Percentiles rank a stretch among this genome's conserved stretches.
These are phyloP conservation scores for Arge pagana DNA, from an alignment of 2,888 invertebrate species.

Conservation along the genomic window DNA sequence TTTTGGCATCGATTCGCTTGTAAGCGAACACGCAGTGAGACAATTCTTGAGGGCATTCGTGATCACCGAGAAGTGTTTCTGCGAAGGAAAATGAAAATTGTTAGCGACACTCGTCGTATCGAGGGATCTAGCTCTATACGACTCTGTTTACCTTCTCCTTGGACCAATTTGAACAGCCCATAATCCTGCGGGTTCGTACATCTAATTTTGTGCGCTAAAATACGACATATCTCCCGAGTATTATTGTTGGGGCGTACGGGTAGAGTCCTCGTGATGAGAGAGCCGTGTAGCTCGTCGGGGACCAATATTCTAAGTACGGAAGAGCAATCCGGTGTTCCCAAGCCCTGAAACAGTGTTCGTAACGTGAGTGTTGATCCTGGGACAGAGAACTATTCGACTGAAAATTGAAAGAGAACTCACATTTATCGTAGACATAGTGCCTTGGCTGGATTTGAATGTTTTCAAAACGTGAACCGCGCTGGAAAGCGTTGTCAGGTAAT, in stretches of 20 bases:
- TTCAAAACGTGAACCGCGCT: constrained; percentile 90
- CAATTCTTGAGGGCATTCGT: constrained; percentile 89
- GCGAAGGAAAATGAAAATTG: constrained; percentile 51
- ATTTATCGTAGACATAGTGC: constrained; percentile 54
- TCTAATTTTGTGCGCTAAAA: constrained; percentile 92
- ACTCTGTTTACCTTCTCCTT: constrained; percentile 76
- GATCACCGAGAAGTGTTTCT: constrained; percentile 89
- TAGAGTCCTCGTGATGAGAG: constrained; percentile 87
- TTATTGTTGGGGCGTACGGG: constrained; percentile 94
- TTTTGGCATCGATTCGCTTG: constrained; percentile 94
- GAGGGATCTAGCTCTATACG: not conserved
- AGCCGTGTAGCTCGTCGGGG: constrained; percentile 92
- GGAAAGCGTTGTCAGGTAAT: constrained; percentile 91
- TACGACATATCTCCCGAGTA: constrained; percentile 89
- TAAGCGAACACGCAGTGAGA: constrained; percentile 92
- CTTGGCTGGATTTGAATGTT: constrained; percentile 60
- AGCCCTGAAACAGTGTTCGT: constrained; percentile 45
- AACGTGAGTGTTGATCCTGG: not conserved
- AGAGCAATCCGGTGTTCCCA: constrained; percentile 63
- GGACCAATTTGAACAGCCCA: constrained; percentile 85
- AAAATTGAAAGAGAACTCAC: too few relatives aligned
- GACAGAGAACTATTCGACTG: not conserved
- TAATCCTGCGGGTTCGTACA: constrained; percentile 97
- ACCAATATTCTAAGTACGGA: constrained; percentile 88
- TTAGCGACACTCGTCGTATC: not conserved